phyloP scores from a whole-genome alignment of 2,113 vertebrate genomes.

The Siphamia tubifer region DNA sequence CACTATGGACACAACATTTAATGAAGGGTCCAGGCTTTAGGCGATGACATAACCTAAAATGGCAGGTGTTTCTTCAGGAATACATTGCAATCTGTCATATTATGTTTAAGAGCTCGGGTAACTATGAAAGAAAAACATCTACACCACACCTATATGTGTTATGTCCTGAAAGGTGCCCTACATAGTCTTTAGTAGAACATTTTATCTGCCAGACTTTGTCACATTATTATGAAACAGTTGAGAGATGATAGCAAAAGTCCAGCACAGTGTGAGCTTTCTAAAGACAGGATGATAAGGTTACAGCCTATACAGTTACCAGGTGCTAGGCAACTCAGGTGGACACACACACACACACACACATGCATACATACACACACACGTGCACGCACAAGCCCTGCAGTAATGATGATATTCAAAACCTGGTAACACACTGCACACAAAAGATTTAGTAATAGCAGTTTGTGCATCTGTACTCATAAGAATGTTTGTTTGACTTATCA shows the following conservation, averaged over 20 bases:
- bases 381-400: background rate
- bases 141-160: slow-evolving; percentile 2
- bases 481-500: slow-evolving; percentile 25
- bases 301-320: slow-evolving; percentile 68
- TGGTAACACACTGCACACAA: slow-evolving; percentile 31
- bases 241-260: slow-evolving; percentile 17
- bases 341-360: background rate
- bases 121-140: background rate
- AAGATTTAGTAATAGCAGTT: slow-evolving; percentile 41
- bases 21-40: too few relatives aligned
- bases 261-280: slow-evolving; percentile 28
- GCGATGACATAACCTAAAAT: background rate
- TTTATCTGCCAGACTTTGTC: background rate
- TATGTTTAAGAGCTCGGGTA: background rate
- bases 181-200: background rate
- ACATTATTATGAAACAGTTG: background rate
- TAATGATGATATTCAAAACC: slow-evolving; percentile 30
- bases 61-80: background rate
- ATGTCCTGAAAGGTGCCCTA: background rate
- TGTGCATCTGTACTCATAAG: slow-evolving; percentile 17
- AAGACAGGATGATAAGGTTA: slow-evolving; percentile 62
- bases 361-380: background rate
- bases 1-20: too few relatives aligned
- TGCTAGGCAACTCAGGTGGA: slow-evolving; percentile 67
- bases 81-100: background rate